A percentile compares a stretch with the other conserved stretches of the same genome.
Conservation (phyloP, 1,140 invertebrate genomes). For the Globodera rostochiensis region DNA sequence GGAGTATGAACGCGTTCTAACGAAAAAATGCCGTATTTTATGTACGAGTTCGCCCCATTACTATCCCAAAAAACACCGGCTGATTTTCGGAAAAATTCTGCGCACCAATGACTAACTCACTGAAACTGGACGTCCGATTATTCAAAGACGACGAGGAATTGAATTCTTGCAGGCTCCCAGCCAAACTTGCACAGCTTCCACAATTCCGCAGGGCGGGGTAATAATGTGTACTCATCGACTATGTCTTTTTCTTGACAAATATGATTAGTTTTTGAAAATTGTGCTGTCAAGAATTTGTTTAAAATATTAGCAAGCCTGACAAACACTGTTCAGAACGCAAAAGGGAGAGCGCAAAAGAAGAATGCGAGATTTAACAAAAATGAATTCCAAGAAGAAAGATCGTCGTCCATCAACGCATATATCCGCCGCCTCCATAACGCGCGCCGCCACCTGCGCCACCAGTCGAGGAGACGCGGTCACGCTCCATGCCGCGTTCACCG, state of each 20-base stretch:
- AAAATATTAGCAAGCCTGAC: not conserved
- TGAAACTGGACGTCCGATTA: constrained; percentile 8
- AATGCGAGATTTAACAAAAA: not conserved
- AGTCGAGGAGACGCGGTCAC: constrained; percentile 5
- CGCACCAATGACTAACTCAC: not conserved
- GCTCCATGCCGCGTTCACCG: constrained; percentile 29
- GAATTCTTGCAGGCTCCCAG: constrained; percentile 8
- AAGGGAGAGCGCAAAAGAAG: not conserved
- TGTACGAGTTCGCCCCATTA: too few species aligned
- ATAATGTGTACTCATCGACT: constrained; percentile 24
- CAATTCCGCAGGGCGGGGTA: constrained; percentile 6
- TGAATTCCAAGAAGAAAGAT: not conserved
- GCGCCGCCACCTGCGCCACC: constrained; percentile 15
- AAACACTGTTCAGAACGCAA: too few species aligned
- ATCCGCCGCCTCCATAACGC: constrained; percentile 2
- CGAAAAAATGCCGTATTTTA: too few species aligned
- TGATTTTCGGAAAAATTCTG: too few species aligned
- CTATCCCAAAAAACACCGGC: too few species aligned
- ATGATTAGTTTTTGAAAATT: too few species aligned
- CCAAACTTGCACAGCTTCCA: constrained; percentile 2
- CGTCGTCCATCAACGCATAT: constrained; percentile 4
- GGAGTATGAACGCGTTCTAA: too few species aligned
- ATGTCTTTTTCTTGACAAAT: not conserved
- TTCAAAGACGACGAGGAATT: constrained; percentile 17
- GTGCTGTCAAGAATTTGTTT: too few species aligned